Percentiles rank a stretch among this genome's conserved stretches.
These are phyloP conservation scores for Naso thynnoides DNA, from an alignment of 2,797 vertebrate species.

Conservation along the genomic window DNA sequence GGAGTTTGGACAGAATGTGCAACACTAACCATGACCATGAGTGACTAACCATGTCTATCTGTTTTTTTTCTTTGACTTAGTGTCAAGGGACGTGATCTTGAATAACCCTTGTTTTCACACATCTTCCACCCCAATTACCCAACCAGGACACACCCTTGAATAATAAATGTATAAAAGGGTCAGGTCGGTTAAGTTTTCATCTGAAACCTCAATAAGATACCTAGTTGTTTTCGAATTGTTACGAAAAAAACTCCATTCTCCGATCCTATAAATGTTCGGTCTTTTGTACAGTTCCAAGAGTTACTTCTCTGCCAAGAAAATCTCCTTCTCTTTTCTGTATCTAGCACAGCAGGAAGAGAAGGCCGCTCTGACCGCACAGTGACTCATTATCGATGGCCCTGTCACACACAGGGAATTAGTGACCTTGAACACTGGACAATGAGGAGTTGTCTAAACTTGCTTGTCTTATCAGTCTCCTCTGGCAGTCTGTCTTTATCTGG, in stretches of 20 bases:
- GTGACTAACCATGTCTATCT: not conserved
- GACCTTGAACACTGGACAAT: slow-evolving; percentile 79
- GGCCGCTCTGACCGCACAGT: slow-evolving; percentile 57
- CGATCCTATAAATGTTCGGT: not conserved
- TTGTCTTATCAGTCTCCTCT: slow-evolving; percentile 75
- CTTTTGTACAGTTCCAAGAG: not conserved
- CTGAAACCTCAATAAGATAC: slow-evolving; percentile 3
- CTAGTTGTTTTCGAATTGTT: not conserved
- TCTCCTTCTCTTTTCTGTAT: slow-evolving; percentile 23
- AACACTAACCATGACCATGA: too few relatives aligned
- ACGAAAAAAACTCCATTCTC: not conserved
- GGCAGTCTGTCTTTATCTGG: slow-evolving; percentile 52
- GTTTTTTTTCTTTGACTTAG: not conserved
- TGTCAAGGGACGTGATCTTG: not conserved
- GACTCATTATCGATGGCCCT: slow-evolving; percentile 70
- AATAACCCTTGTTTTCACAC: not conserved
- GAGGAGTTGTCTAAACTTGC: slow-evolving; percentile 74
- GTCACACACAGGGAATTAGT: slow-evolving; percentile 81
- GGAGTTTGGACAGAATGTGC: too few relatives aligned
- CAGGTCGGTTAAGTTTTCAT: not conserved
- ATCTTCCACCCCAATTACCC: not conserved
- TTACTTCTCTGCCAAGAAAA: slow-evolving; percentile 3
- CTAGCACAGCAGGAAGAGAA: slow-evolving; percentile 47
- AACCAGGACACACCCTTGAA: not conserved
- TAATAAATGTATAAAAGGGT: not conserved